Percentiles rank a stretch among this genome's conserved stretches.
Evolutionary conservation across 2,113 vertebrate species (phyloP).

Genomic region (Monarcha castaneiventris): DNA sequence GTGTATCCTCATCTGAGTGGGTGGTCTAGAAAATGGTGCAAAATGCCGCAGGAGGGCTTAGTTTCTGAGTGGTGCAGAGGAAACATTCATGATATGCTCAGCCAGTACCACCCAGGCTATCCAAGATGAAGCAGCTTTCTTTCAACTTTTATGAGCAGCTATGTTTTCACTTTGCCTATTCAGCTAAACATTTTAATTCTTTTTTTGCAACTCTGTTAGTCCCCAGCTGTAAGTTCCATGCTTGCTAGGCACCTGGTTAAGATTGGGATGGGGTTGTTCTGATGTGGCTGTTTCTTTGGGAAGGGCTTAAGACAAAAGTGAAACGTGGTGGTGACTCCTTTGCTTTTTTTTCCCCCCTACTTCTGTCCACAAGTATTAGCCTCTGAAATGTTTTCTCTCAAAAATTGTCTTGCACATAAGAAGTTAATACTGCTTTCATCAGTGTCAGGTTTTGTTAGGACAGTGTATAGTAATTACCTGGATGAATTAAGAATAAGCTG

Average conservation of each 20-base stretch:
- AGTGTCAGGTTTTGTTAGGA: background rate
- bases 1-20: constrained; percentile 75
- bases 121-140: constrained; percentile 54
- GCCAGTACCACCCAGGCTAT: constrained; percentile 7
- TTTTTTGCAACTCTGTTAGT: constrained; percentile 2
- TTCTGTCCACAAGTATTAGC: background rate
- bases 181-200: constrained; percentile 25
- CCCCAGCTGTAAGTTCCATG: background rate
- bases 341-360: background rate
- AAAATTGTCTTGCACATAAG: background rate
- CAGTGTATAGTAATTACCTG: background rate
- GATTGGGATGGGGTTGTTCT: background rate
- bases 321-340: background rate
- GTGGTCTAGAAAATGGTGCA: constrained; percentile 76
- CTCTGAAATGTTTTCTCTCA: background rate
- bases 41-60: constrained; percentile 58
- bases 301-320: background rate
- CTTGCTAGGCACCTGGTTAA: background rate
- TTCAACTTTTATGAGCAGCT: constrained; percentile 36
- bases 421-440: background rate
- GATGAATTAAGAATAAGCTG: background rate
- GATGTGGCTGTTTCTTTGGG: background rate
- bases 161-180: constrained; percentile 24
- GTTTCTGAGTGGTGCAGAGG: constrained; percentile 38
- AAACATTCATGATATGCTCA: constrained; percentile 6